Conservation (phyloP, 2,113 vertebrate genomes). For the Lanius ludovicianus region DNA sequence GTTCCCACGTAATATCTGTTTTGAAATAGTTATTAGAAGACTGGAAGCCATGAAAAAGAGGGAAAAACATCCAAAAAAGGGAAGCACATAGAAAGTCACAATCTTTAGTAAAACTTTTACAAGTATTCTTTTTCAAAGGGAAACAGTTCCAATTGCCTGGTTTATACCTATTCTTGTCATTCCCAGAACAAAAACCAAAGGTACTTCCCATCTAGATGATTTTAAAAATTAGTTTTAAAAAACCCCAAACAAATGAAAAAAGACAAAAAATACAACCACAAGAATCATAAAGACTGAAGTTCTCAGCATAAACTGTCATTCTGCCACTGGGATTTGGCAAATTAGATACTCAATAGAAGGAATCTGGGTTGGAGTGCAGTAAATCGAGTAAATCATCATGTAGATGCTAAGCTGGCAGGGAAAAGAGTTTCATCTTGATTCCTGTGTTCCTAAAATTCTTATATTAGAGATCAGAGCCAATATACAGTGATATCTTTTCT, state of each 20-base stretch:
- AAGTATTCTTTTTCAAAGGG: not conserved
- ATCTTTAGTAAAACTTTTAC: not conserved
- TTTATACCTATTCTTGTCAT: not conserved
- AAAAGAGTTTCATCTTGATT: not conserved
- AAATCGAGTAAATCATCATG: not conserved
- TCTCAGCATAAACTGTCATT: not conserved
- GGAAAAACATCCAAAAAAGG: not conserved
- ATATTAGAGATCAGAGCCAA: not conserved
- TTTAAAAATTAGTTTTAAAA: not conserved
- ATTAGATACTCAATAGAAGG: not conserved
- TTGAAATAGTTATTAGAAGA: not conserved
- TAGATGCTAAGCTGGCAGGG: not conserved
- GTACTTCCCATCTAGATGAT: not conserved
- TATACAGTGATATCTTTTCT: not conserved
- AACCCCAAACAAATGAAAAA: accelerated
- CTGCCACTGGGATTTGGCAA: not conserved
- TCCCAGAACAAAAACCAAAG: not conserved
- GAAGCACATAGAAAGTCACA: not conserved
- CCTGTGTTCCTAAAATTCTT: not conserved
- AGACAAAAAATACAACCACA: accelerated
- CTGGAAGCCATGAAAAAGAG: not conserved
- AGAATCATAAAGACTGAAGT: not conserved
- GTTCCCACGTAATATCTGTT: not conserved
- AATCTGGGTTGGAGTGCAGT: not conserved
- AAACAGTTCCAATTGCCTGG: not conserved